These are phyloP conservation scores for Salticus scenicus DNA, from an alignment of 2,888 invertebrate species.

Conservation along the genomic window DNA sequence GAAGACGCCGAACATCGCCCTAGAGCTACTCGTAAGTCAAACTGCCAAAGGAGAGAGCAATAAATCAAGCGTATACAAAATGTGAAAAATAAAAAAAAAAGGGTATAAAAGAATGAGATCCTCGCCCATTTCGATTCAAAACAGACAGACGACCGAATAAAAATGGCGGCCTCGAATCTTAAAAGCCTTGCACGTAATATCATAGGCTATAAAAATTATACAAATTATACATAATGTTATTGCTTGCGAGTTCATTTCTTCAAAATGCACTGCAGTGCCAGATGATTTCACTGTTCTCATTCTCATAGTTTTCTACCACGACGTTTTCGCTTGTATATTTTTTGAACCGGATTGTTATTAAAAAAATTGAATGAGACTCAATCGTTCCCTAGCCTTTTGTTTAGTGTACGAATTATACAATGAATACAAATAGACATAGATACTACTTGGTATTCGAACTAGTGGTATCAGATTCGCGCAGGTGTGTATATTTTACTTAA, in stretches of 20 bases:
- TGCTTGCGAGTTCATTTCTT: conserved; percentile 23
- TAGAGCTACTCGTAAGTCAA: too few relatives aligned
- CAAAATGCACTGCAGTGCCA: not conserved
- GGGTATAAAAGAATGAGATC: not conserved
- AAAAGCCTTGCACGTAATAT: conserved; percentile 50
- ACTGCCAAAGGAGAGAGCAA: too few relatives aligned
- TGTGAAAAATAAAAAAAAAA: not conserved
- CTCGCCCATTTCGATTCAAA: conserved; percentile 12
- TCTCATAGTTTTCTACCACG: conserved; percentile 1
- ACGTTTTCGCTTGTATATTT: conserved; percentile 43
- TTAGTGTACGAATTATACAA: conserved; percentile 53
- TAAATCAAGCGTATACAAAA: not conserved
- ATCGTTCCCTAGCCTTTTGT: conserved; percentile 17
- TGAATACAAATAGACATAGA: conserved; percentile 56
- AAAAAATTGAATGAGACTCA: conserved; percentile 15
- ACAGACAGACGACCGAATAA: conserved; percentile 11
- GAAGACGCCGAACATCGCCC: too few relatives aligned
- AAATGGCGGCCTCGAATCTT: conserved; percentile 26
- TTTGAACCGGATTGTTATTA: conserved; percentile 39
- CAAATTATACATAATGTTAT: conserved; percentile 56
- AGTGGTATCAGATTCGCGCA: not conserved
- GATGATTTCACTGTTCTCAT: conserved; percentile 32
- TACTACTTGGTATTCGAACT: conserved; percentile 41
- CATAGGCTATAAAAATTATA: conserved; percentile 62
- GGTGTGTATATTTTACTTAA: not conserved